phyloP scores from a whole-genome alignment of 2,888 invertebrate species.

The Odontocerum albicorne region DNA sequence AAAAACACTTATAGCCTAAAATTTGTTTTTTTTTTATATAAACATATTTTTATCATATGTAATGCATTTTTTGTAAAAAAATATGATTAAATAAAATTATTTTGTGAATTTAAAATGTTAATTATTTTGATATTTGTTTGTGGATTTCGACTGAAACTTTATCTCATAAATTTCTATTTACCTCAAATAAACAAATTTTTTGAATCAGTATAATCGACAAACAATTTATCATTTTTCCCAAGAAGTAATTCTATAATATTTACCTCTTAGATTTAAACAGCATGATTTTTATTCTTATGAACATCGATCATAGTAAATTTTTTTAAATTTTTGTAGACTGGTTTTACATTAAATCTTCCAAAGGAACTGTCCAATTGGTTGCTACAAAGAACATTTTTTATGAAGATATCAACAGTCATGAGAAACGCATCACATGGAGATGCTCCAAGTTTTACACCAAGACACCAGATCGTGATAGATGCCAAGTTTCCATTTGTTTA shows the following conservation, averaged over 20 bases:
- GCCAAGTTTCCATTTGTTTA: constrained; percentile 31
- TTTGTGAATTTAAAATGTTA: too few species aligned
- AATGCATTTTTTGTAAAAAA: too few species aligned
- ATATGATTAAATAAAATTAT: too few species aligned
- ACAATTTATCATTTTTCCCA: not conserved
- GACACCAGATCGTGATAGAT: constrained; percentile 29
- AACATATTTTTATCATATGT: too few species aligned
- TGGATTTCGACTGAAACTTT: too few species aligned
- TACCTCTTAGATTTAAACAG: not conserved
- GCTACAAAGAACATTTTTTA: constrained; percentile 30
- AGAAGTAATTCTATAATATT: not conserved
- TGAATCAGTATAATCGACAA: too few species aligned
- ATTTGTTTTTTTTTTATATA: too few species aligned
- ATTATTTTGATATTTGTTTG: too few species aligned
- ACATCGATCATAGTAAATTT: too few species aligned
- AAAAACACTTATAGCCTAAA: too few species aligned
- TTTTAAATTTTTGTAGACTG: constrained; percentile 21
- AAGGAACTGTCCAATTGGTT: constrained; percentile 30
- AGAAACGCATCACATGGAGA: constrained; percentile 30
- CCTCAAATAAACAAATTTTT: too few species aligned
- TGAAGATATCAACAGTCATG: constrained; percentile 32
- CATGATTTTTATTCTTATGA: not conserved
- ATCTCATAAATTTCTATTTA: too few species aligned
- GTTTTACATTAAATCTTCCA: constrained; percentile 33
- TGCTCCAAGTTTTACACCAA: constrained; percentile 32